A percentile compares a stretch with the other conserved stretches of the same genome.
Evolutionary conservation across 2,797 vertebrate genomes (phyloP).

Genomic region (Agapornis canus): DNA sequence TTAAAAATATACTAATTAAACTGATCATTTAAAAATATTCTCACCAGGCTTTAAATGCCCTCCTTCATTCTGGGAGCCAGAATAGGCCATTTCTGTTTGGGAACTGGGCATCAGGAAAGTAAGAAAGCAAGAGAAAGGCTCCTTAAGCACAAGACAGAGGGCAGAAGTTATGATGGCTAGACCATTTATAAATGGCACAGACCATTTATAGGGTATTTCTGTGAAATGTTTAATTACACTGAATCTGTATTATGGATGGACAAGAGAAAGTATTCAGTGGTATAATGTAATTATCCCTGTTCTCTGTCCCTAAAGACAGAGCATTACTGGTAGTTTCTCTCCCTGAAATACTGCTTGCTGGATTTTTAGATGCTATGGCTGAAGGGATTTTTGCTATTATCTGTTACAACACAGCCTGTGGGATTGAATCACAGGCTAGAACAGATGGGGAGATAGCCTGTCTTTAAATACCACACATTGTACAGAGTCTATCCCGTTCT

Average conservation of each 20-base stretch:
- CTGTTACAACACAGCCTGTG: neutral
- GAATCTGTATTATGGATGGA: neutral
- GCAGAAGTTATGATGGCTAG: neutral
- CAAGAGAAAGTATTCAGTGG: neutral
- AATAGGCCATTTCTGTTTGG: neutral
- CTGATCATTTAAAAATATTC: neutral
- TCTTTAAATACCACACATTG: neutral
- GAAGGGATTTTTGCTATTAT: neutral
- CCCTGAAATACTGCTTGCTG: neutral
- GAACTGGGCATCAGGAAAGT: neutral
- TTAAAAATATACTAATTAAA: neutral
- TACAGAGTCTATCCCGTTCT: neutral
- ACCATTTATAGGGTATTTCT: neutral
- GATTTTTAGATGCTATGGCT: neutral
- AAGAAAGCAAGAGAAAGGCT: neutral
- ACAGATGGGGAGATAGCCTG: neutral
- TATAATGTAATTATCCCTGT: rapidly evolving
- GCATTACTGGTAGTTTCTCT: neutral
- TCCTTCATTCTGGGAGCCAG: neutral
- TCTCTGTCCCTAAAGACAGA: neutral
- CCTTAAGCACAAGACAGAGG: rapidly evolving
- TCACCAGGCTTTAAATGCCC: neutral
- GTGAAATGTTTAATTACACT: neutral
- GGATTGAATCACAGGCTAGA: neutral
- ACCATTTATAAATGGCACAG: too few species aligned